Conservation (phyloP, 35 echinoderm and acorn worm species). For the Anneissia japonica region DNA sequence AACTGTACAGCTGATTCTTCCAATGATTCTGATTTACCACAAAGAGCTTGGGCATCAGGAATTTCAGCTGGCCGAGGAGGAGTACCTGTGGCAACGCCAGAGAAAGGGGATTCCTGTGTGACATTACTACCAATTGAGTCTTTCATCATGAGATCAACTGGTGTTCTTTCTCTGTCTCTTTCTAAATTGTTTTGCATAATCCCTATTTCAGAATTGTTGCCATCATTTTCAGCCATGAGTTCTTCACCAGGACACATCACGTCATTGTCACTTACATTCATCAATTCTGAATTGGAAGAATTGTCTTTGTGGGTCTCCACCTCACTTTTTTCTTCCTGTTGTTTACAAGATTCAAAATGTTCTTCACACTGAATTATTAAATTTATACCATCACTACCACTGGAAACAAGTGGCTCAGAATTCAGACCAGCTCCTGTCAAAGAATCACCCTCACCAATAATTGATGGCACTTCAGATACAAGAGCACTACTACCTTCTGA, state of each 20-base stretch:
- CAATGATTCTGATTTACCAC: background rate
- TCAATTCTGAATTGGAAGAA: too few species aligned
- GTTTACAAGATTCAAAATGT: too few species aligned
- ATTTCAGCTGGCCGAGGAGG: conserved; percentile 45
- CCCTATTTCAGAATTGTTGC: background rate
- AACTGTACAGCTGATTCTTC: background rate
- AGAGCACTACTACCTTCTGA: background rate
- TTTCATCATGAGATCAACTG: background rate
- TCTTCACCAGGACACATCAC: too few species aligned
- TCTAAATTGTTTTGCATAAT: background rate
- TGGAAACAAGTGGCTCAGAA: background rate
- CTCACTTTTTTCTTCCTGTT: background rate
- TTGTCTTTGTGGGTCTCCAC: background rate
- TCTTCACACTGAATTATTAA: too few species aligned
- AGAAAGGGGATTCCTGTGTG: conserved; percentile 34
- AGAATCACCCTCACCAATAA: background rate
- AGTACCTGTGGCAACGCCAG: conserved; percentile 53
- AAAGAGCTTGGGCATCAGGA: conserved; percentile 46
- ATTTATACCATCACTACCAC: background rate
- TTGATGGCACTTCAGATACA: background rate
- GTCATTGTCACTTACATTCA: too few species aligned
- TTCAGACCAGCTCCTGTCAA: background rate
- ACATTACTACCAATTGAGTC: conserved; percentile 24
- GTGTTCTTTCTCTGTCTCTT: background rate
- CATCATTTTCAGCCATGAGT: background rate